These are phyloP conservation scores for Monochamus saltuarius DNA, from an alignment of 1,140 invertebrate genomes.

Conservation along the genomic window DNA sequence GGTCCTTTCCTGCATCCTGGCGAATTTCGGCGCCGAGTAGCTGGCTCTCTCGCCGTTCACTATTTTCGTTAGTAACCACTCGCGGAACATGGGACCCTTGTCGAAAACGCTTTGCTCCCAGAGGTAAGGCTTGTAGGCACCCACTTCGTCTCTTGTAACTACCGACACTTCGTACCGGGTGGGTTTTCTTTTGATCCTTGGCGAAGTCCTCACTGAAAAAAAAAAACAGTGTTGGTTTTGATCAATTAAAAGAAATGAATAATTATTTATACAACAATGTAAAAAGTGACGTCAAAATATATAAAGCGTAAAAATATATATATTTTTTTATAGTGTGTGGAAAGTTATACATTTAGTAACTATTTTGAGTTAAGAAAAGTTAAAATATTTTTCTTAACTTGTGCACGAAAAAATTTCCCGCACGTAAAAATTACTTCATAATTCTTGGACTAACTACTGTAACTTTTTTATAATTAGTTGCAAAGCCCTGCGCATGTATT, in stretches of 20 bases:
- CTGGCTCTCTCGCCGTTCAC: constrained; percentile 96
- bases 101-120: constrained; percentile 93
- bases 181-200: constrained; percentile 79
- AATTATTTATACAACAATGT: not conserved
- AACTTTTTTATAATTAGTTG: too few relatives aligned
- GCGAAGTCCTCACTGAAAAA: constrained; percentile 72
- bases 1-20: constrained; percentile 90
- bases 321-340: too few relatives aligned
- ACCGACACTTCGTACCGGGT: constrained; percentile 90
- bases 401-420: too few relatives aligned
- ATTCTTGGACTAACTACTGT: too few relatives aligned
- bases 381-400: too few relatives aligned
- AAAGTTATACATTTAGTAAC: too few relatives aligned
- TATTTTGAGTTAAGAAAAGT: too few relatives aligned
- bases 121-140: constrained; percentile 93
- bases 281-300: too few relatives aligned
- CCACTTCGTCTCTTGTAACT: constrained; percentile 94
- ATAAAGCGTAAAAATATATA: too few relatives aligned
- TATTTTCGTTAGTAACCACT: constrained; percentile 96
- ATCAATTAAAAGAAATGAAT: not conserved
- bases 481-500: too few relatives aligned
- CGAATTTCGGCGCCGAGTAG: constrained; percentile 96
- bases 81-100: constrained; percentile 82
- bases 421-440: too few relatives aligned
- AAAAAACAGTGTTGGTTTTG: not conserved